Evolutionary conservation across 2,888 invertebrate genomes (phyloP).

Genomic region (Apeira syringaria): DNA sequence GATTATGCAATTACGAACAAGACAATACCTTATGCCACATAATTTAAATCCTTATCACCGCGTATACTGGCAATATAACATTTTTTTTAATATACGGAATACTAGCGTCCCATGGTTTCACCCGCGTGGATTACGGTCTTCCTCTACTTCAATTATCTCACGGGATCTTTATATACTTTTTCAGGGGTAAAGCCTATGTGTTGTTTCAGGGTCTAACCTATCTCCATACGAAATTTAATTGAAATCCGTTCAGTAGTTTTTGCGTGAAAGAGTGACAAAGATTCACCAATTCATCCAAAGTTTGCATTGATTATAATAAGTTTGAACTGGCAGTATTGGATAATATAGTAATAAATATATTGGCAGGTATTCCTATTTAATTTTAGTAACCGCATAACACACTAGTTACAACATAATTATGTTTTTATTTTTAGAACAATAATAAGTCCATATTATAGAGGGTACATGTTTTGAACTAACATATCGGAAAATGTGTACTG

Average conservation of each 20-base stretch:
- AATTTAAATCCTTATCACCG: conserved; percentile 24
- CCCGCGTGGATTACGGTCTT: too few species aligned
- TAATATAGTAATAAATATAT: conserved; percentile 45
- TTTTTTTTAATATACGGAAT: too few species aligned
- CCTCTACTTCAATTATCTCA: too few species aligned
- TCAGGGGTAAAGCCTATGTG: too few species aligned
- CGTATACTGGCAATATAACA: too few species aligned
- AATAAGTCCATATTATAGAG: conserved; percentile 19
- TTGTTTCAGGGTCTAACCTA: too few species aligned
- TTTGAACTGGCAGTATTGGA: conserved; percentile 19
- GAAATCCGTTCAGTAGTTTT: too few species aligned
- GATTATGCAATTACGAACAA: neutral
- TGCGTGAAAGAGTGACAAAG: too few species aligned
- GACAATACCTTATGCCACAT: conserved; percentile 6
- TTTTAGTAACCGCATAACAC: conserved; percentile 69
- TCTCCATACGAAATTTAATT: too few species aligned
- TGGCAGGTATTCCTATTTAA: conserved; percentile 68
- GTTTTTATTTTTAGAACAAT: conserved; percentile 15
- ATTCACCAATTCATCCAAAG: conserved; percentile 1
- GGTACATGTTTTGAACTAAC: conserved; percentile 5
- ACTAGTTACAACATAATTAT: conserved; percentile 50
- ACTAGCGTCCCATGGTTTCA: too few species aligned
- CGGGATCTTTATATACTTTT: too few species aligned
- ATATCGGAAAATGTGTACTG: conserved; percentile 1
- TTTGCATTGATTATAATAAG: conserved; percentile 16